phyloP scores from a whole-genome alignment of 2,113 vertebrate species.

The Hippoglossus stenolepis region DNA sequence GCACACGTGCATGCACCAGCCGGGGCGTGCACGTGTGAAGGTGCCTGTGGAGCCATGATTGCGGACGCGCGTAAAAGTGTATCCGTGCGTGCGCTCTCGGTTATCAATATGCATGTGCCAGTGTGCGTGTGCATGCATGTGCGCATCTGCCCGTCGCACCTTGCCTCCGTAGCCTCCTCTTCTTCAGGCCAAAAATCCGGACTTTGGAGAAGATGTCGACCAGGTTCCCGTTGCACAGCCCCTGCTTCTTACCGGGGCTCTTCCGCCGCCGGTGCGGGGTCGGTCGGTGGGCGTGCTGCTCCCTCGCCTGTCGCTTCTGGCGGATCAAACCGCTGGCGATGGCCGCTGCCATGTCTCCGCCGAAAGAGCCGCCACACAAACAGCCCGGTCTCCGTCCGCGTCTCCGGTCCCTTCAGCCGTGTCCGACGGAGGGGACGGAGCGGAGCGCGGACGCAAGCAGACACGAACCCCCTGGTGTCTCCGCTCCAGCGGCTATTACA shows the following conservation, averaged over 20 bases:
- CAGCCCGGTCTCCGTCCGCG: constrained; percentile 56
- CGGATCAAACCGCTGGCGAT: constrained; percentile 99
- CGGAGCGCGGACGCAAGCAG: constrained; percentile 70
- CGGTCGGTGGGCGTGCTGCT: constrained; percentile 96
- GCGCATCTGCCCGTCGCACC: constrained; percentile 77
- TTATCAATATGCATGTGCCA: constrained; percentile 26
- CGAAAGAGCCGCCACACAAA: constrained; percentile 48
- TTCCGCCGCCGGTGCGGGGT: constrained; percentile 93
- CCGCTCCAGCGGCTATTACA: constrained; percentile 70
- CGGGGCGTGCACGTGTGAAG: constrained; percentile 32
- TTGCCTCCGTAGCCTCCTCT: constrained; percentile 96
- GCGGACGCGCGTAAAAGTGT: constrained; percentile 46
- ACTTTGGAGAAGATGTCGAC: constrained; percentile 99
- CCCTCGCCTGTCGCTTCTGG: constrained; percentile 96
- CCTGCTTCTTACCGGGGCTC: constrained; percentile 95
- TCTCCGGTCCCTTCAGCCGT: constrained; percentile 60
- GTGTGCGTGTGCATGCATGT: constrained; percentile 27
- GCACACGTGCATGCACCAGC: constrained; percentile 6
- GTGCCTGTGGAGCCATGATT: constrained; percentile 4
- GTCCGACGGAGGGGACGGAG: constrained; percentile 71
- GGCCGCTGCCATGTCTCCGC: constrained; percentile 94
- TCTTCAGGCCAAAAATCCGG: constrained; percentile 98
- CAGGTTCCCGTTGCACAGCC: constrained; percentile 95
- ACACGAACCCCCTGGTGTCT: constrained; percentile 53
- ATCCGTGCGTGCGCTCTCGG: neutral